Evolutionary conservation across 2,113 vertebrate genomes (phyloP), one percentile per base, ranked within the genome.

Genomic region (Stigmatopora nigra): DNA sequence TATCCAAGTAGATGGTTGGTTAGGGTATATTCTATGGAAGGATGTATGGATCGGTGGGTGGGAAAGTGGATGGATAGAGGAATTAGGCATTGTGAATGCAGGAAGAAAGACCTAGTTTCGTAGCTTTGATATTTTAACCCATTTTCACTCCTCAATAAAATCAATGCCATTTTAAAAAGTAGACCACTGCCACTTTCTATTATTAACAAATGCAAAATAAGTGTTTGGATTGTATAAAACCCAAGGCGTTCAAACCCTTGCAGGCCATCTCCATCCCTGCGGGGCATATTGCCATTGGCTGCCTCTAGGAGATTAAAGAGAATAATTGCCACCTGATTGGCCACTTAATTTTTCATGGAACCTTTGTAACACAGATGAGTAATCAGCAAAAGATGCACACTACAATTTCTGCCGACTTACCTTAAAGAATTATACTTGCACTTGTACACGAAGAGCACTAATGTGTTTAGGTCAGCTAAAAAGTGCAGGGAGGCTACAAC

Each of bases 291-390:
- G 84, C 89, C 84, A 89, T 88, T 90, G 89, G 90, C 91, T 91
- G 78, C 88, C 89, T 90, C 78, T 63, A 74, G 88, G 90, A 90
- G 88, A 90, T 92, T 89, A 92, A 89, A 90, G 88, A 84, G 87
- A 90, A 91, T 90, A 91, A 88, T 88, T 90, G 89, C 87, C 88
- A 87, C 71, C 85, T 90, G 88, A 91, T 92, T 91, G 88, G 88
- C 84, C 89, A 71, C 85, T 91, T 75, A 90, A 88, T 86, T 83
- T 90, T 91, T 89, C 73, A 90, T 90, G 78, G 82, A 48, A 82
- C 74, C 86, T 87, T 88, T 87, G 84, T 84, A 81, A 76, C 82
- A 64, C 71, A 58, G 79, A 11, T 73, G 78, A 82, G 78, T 87
- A 88, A 84, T 82, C 82, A 78, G 73, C 73, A 82, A 82, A 78